Conservation (phyloP, 92 coral and sea anemone species). For the Pocillopora meandrina region DNA sequence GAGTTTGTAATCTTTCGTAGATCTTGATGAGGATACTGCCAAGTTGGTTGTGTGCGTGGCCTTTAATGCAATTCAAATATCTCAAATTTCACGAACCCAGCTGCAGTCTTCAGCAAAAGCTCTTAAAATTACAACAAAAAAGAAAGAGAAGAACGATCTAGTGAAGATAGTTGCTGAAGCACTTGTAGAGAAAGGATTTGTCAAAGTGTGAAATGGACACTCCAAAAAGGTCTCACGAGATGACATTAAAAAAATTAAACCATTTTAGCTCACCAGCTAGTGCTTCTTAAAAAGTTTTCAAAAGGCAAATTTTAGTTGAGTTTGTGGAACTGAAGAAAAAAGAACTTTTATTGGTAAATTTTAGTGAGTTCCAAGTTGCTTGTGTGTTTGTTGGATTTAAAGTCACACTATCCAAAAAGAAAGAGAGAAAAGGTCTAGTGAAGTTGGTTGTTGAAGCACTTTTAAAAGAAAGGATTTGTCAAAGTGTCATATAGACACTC, state of each 20-base stretch:
- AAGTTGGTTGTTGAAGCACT: constrained; percentile 21
- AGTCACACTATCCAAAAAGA: not conserved
- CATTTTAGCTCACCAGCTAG: constrained; percentile 5
- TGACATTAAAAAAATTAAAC: constrained; percentile 23
- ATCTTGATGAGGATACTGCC: constrained; percentile 11
- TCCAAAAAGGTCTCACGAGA: constrained; percentile 24
- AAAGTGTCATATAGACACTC: constrained; percentile 9
- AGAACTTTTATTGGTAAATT: no score
- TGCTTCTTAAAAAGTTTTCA: no score
- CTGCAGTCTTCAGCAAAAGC: constrained; percentile 29
- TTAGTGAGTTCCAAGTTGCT: no score
- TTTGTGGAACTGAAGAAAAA: no score
- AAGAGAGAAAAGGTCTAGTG: constrained; percentile 14
- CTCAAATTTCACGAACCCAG: constrained; percentile 29
- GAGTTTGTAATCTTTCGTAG: no score
- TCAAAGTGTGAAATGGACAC: constrained; percentile 14
- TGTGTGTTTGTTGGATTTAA: no score
- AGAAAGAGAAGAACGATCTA: constrained; percentile 3
- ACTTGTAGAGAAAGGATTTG: constrained; percentile 13
- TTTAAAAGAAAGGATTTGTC: constrained; percentile 6
- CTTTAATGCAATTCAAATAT: constrained; percentile 13
- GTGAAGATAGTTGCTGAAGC: constrained; percentile 24
- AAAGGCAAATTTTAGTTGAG: no score
- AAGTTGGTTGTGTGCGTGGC: constrained; percentile 28
- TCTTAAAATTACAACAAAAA: not conserved